These are phyloP conservation scores for Porites rus DNA, from an alignment of 92 coral and sea anemone genomes.

Conservation along the genomic window DNA sequence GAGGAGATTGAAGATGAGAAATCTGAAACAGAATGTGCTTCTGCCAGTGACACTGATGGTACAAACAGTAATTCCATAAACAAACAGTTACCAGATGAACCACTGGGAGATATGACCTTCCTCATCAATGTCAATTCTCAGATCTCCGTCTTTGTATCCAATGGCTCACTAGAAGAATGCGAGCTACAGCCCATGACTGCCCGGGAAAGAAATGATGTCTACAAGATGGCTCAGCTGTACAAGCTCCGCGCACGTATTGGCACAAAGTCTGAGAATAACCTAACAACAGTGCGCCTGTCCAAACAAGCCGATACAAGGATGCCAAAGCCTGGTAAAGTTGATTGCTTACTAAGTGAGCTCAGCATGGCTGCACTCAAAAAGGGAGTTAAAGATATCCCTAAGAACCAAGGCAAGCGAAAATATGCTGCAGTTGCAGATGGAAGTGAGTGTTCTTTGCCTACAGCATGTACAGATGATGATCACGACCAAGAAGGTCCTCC, in stretches of 20 bases:
- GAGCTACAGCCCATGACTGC: slow-evolving; percentile 88
- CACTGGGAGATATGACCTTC: slow-evolving; percentile 83
- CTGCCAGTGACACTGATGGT: not conserved
- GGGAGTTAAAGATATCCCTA: slow-evolving; percentile 66
- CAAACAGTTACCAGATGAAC: slow-evolving; percentile 49
- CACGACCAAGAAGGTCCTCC: slow-evolving; percentile 33
- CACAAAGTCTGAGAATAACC: slow-evolving; percentile 69
- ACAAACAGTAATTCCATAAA: not conserved
- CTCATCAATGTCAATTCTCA: slow-evolving; percentile 83
- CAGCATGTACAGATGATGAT: not conserved
- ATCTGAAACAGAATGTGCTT: not conserved
- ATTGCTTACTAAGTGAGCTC: slow-evolving; percentile 77
- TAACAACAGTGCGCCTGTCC: slow-evolving; percentile 81
- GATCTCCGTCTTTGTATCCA: slow-evolving; percentile 82
- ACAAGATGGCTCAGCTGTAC: slow-evolving; percentile 85
- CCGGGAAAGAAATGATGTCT: slow-evolving; percentile 85
- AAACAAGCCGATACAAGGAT: slow-evolving; percentile 75
- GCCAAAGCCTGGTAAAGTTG: slow-evolving; percentile 91
- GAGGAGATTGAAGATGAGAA: not conserved
- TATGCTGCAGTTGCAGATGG: slow-evolving; percentile 24
- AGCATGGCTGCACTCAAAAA: slow-evolving; percentile 80
- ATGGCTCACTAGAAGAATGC: slow-evolving; percentile 58
- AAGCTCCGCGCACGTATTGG: slow-evolving; percentile 87
- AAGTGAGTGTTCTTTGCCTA: slow-evolving; percentile 13
- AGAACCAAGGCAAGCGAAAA: slow-evolving; percentile 74